These are phyloP conservation scores for Leptoteleia sp. DNA, from an alignment of 1,140 invertebrate species.

Conservation along the genomic window DNA sequence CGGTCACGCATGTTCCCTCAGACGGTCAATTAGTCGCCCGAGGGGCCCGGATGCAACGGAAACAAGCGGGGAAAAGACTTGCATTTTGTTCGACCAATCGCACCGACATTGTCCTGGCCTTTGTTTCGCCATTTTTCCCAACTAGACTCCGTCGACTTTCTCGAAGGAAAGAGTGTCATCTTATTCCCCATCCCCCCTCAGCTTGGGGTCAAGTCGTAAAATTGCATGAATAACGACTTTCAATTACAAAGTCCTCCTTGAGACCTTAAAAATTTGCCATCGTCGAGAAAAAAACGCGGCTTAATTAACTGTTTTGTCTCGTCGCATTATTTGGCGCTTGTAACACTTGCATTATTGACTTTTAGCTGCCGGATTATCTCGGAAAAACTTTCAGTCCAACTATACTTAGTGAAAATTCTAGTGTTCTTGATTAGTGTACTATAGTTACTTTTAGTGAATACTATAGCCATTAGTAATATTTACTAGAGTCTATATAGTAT, in stretches of 20 bases:
- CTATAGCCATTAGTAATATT: no score
- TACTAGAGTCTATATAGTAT: no score
- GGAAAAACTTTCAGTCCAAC: no score
- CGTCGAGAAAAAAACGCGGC: conserved; percentile 36
- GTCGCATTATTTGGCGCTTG: no score
- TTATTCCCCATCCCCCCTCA: conserved; percentile 34
- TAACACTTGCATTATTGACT: no score
- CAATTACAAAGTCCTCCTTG: conserved; percentile 42
- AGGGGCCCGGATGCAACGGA: neutral
- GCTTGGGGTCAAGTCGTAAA: conserved; percentile 54
- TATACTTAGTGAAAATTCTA: no score
- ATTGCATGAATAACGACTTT: conserved; percentile 55
- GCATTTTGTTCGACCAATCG: conserved; percentile 25
- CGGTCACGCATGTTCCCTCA: conserved; percentile 13
- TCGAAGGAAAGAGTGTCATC: neutral
- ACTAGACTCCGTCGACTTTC: neutral
- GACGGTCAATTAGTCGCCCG: conserved; percentile 20
- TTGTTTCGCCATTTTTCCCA: conserved; percentile 16
- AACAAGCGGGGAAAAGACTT: no score
- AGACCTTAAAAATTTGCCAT: conserved; percentile 16
- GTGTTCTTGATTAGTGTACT: no score
- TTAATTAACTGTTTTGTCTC: no score
- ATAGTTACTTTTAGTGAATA: no score
- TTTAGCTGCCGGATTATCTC: no score
- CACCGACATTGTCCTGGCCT: conserved; percentile 19